Conservation (phyloP, 1,140 invertebrate species). For the Monochamus saltuarius region DNA sequence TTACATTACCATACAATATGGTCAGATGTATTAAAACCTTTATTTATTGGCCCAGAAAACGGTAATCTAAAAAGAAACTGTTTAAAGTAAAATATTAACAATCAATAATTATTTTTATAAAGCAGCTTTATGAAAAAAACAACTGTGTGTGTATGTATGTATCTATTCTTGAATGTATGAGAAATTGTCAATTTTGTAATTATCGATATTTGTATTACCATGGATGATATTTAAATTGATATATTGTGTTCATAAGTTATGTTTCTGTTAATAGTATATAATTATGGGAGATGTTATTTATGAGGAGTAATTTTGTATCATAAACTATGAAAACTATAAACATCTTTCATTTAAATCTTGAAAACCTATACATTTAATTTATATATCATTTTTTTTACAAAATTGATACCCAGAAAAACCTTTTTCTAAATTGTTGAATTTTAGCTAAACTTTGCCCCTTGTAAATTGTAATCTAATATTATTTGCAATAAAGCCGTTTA, state of each 20-base stretch:
- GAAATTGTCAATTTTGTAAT: slow-evolving; percentile 3
- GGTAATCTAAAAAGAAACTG: slow-evolving; percentile 14
- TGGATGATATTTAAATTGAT: background rate
- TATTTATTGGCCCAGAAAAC: slow-evolving; percentile 43
- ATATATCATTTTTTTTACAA: too few relatives aligned
- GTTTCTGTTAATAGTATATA: background rate
- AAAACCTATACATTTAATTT: too few relatives aligned
- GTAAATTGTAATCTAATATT: too few relatives aligned
- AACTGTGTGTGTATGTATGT: background rate
- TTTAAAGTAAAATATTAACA: slow-evolving; percentile 3
- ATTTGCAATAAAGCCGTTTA: too few relatives aligned
- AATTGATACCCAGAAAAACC: too few relatives aligned
- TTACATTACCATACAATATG: slow-evolving; percentile 34
- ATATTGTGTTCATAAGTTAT: slow-evolving; percentile 1
- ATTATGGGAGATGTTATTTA: too few relatives aligned
- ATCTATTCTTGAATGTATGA: background rate
- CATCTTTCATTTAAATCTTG: too few relatives aligned
- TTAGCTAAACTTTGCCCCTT: too few relatives aligned
- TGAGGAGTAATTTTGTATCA: too few relatives aligned
- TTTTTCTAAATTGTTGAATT: too few relatives aligned
- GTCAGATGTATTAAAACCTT: slow-evolving; percentile 38
- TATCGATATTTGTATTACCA: background rate
- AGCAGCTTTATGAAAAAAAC: slow-evolving; percentile 6
- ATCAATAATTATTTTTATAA: slow-evolving; percentile 18
- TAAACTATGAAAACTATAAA: too few relatives aligned